Evolutionary conservation across 2,797 vertebrate genomes (phyloP).

Genomic region (Notolepis coatsorum): DNA sequence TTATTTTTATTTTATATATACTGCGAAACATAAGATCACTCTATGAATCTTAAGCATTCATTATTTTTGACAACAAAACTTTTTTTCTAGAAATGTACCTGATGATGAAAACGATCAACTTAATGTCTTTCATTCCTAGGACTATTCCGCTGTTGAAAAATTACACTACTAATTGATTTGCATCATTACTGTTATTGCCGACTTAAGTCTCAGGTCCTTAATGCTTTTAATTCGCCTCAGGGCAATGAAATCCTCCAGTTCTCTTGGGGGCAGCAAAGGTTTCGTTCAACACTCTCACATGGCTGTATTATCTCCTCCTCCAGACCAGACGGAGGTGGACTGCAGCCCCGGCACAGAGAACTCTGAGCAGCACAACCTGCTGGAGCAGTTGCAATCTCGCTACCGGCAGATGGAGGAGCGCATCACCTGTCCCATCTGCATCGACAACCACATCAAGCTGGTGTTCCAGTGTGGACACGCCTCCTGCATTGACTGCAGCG

Average conservation of each 20-base stretch:
- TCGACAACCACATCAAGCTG: constrained; percentile 97
- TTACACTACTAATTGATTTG: not conserved
- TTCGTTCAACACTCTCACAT: not conserved
- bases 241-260: not conserved
- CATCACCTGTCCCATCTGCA: constrained; percentile 99
- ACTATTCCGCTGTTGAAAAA: not conserved
- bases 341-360: constrained; percentile 84
- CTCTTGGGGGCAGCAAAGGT: not conserved
- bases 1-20: too few species aligned
- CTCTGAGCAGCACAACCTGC: constrained; percentile 92
- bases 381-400: constrained; percentile 97
- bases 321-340: constrained; percentile 95
- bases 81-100: too few species aligned
- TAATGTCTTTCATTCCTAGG: not conserved
- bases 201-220: not conserved
- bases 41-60: too few species aligned
- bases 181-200: not conserved
- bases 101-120: not conserved
- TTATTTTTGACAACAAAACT: too few species aligned
- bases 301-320: not conserved
- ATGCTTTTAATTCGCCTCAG: not conserved
- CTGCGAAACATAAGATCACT: too few species aligned
- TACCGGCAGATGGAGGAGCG: constrained; percentile 99
- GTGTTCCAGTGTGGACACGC: constrained; percentile 99
- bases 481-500: constrained; percentile 94